These are phyloP conservation scores for Tringa solitaria DNA, from an alignment of 2,113 vertebrate genomes.

Conservation along the genomic window DNA sequence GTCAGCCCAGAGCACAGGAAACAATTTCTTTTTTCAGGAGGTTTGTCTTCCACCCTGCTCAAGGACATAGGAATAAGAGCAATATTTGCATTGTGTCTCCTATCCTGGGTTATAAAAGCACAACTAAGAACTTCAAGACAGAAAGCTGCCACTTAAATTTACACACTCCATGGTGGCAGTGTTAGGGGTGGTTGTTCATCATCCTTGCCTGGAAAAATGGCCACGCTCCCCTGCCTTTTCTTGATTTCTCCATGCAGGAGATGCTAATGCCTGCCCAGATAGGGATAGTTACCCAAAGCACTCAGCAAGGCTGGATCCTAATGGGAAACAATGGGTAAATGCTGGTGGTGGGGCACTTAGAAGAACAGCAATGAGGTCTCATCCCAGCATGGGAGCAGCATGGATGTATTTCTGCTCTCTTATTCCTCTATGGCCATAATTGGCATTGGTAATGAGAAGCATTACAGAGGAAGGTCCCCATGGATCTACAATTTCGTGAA, in stretches of 20 bases:
- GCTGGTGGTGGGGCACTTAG: neutral
- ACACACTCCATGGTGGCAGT: neutral
- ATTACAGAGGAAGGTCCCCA: neutral
- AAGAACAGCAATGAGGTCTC: neutral
- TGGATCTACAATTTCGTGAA: neutral
- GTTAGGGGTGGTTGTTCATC: neutral
- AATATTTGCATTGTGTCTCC: neutral
- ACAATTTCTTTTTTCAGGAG: neutral
- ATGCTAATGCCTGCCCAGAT: accelerated
- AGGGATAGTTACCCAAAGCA: neutral
- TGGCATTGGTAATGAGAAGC: neutral
- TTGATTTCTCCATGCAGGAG: neutral
- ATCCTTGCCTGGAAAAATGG: neutral
- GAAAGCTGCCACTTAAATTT: neutral
- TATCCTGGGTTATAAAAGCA: neutral
- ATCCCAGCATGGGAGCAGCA: neutral
- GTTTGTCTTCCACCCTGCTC: neutral
- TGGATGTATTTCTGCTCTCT: neutral
- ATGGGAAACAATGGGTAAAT: neutral
- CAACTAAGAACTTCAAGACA: neutral
- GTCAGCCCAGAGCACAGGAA: neutral
- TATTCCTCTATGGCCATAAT: accelerated
- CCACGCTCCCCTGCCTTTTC: accelerated
- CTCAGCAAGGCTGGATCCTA: neutral
- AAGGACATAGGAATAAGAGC: neutral